Conservation (phyloP, 2,797 vertebrate species). For the Mus minutoides region DNA sequence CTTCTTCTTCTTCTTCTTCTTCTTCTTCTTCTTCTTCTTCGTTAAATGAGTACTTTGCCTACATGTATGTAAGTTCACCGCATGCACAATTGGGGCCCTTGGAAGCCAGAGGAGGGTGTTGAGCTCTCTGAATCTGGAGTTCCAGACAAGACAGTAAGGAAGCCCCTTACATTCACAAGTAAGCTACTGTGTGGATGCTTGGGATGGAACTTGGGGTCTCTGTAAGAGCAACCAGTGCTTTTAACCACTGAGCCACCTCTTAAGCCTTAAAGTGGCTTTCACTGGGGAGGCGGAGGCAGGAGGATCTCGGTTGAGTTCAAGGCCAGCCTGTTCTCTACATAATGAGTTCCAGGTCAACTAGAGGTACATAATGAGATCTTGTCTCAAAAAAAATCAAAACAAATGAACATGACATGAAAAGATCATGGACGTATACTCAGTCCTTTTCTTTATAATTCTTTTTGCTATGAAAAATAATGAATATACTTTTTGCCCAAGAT, state of each 20-base stretch:
- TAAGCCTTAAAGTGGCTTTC: background rate
- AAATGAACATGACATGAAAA: background rate
- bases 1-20: too few species aligned
- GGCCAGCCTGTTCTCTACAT: background rate
- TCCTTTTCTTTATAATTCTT: constrained; percentile 15
- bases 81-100: background rate
- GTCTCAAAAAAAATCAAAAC: background rate
- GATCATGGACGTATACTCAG: background rate
- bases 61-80: background rate
- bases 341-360: background rate
- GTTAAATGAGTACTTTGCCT: background rate
- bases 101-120: background rate
- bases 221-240: background rate
- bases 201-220: background rate
- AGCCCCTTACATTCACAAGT: too few species aligned
- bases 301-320: background rate
- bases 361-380: background rate
- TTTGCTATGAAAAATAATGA: background rate
- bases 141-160: background rate
- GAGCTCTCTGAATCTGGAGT: background rate
- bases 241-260: background rate
- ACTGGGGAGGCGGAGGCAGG: background rate
- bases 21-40: too few species aligned
- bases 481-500: constrained; percentile 23
- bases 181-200: background rate